phyloP scores from a whole-genome alignment of 2,888 invertebrate genomes.

The Tenthredo mesomela region DNA sequence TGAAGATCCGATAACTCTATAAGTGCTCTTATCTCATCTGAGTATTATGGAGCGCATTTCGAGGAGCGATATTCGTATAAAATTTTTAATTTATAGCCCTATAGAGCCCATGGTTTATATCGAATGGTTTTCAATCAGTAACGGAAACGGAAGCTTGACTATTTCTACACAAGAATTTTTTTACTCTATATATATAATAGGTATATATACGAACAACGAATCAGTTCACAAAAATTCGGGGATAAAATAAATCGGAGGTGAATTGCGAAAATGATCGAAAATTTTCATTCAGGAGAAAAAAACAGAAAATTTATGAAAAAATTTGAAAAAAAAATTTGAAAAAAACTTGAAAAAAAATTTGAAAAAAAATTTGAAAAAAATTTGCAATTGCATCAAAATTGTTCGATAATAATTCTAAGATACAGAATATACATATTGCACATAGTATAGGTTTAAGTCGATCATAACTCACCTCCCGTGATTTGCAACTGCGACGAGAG shows the following conservation, averaged over 20 bases:
- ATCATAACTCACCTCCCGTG: slow-evolving; percentile 80
- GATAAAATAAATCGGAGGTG: background rate
- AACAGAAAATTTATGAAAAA: too few relatives aligned
- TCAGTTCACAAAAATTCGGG: background rate
- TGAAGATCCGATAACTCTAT: slow-evolving; percentile 48
- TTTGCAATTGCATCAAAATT: background rate
- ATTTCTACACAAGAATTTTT: background rate
- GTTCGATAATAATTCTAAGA: background rate
- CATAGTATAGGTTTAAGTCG: background rate
- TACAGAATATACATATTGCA: background rate
- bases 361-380: background rate
- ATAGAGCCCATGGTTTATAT: background rate
- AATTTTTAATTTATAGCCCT: slow-evolving; percentile 26
- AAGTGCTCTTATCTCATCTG: slow-evolving; percentile 44
- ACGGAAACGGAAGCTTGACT: background rate
- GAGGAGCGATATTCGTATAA: slow-evolving; percentile 8
- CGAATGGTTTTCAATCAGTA: background rate
- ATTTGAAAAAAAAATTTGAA: too few relatives aligned
- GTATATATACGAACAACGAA: too few relatives aligned
- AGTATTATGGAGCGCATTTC: background rate
- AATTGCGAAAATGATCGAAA: too few relatives aligned
- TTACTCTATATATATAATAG: background rate
- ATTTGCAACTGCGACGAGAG: slow-evolving; percentile 83
- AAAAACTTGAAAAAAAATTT: too few relatives aligned
- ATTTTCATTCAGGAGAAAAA: too few relatives aligned